Conservation (phyloP, 2,797 vertebrate genomes). For the Danio choprae region DNA sequence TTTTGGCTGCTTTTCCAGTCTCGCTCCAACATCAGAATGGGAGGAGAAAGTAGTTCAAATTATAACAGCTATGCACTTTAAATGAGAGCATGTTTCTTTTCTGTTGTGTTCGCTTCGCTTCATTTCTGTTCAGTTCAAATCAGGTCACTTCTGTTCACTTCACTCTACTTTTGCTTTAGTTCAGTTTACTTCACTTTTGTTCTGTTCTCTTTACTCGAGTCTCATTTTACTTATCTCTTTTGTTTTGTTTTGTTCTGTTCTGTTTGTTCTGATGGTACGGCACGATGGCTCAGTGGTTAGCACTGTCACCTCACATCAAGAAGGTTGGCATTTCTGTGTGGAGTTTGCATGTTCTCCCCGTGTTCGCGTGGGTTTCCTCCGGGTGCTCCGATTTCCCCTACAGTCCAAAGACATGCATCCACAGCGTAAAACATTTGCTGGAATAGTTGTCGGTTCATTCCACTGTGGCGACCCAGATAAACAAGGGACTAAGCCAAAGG, state of each 20-base stretch:
- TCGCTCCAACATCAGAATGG: slow-evolving; percentile 51
- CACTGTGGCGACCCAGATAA: too few relatives aligned
- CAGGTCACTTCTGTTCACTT: not conserved
- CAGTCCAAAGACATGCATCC: too few relatives aligned
- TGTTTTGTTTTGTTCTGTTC: not conserved
- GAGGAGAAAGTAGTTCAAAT: slow-evolving; percentile 48
- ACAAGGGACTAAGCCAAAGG: too few relatives aligned
- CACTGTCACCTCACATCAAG: too few relatives aligned
- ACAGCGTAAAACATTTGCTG: too few relatives aligned
- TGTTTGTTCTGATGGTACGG: not conserved
- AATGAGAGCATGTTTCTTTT: not conserved
- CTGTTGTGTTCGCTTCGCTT: not conserved
- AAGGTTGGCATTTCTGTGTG: too few relatives aligned
- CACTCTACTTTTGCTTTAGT: slow-evolving; percentile 38
- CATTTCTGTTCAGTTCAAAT: not conserved
- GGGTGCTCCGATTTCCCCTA: too few relatives aligned
- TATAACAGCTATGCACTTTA: slow-evolving; percentile 12
- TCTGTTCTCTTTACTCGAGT: not conserved
- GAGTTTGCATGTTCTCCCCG: too few relatives aligned
- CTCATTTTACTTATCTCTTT: not conserved
- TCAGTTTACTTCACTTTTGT: not conserved
- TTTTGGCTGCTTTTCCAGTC: slow-evolving; percentile 63
- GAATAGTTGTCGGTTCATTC: too few relatives aligned
- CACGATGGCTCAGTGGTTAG: too few relatives aligned
- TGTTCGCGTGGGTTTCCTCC: too few relatives aligned